A percentile compares a stretch with the other conserved stretches of the same genome.
These are phyloP conservation scores for Marcusenius ussheri DNA, from an alignment of 2,113 vertebrate species.

Conservation along the genomic window DNA sequence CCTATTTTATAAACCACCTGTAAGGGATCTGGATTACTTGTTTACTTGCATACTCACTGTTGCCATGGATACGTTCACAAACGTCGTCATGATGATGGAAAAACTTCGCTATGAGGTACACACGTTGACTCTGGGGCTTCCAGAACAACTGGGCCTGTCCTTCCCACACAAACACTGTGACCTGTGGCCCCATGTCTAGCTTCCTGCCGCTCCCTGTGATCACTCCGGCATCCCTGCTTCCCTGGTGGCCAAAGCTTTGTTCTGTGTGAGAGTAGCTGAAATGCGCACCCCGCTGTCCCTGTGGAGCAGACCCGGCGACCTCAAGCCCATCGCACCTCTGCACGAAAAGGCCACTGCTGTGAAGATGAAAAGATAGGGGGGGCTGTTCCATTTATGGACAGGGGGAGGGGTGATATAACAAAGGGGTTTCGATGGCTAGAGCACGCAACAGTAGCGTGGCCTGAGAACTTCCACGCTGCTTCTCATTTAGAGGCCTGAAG, in stretches of 20 bases:
- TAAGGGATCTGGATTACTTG: background rate
- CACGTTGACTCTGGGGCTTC: conserved; percentile 15
- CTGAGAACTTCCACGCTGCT: background rate
- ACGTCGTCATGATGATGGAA: background rate
- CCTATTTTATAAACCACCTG: background rate
- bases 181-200: conserved; percentile 32
- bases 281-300: background rate
- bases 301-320: background rate
- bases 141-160: conserved; percentile 29
- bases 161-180: conserved; percentile 50
- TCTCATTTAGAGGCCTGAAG: background rate
- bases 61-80: background rate
- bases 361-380: background rate
- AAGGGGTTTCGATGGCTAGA: background rate
- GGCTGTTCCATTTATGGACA: background rate
- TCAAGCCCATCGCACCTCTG: background rate
- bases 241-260: conserved; percentile 21
- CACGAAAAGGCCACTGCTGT: background rate
- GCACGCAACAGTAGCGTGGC: background rate
- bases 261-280: conserved; percentile 25
- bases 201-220: conserved; percentile 54
- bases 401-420: background rate
- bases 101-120: background rate
- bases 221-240: conserved; percentile 9
- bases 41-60: background rate